Evolutionary conservation across 2,797 vertebrate species (phyloP).

Genomic region (Myotis findleyi): DNA sequence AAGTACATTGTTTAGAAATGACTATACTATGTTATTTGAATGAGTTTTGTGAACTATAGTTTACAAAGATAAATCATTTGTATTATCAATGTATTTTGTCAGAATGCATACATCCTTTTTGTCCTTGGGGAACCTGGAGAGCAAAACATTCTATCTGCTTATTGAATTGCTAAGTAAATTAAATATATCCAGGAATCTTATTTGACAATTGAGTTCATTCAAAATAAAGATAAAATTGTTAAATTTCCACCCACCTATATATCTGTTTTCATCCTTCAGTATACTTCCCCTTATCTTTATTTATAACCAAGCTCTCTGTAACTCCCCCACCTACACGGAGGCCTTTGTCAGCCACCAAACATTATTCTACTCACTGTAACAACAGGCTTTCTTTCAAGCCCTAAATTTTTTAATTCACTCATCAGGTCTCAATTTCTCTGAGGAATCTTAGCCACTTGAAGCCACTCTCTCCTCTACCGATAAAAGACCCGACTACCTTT

Average conservation of each 20-base stretch:
- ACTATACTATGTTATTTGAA: background rate
- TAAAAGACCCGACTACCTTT: background rate
- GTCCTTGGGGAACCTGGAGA: background rate
- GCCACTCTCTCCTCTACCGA: background rate
- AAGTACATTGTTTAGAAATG: slow-evolving; percentile 18
- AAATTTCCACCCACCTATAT: background rate
- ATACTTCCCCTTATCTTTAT: background rate
- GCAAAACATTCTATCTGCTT: background rate
- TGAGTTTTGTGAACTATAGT: background rate
- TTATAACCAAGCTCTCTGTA: background rate
- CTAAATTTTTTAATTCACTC: background rate
- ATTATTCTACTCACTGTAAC: background rate
- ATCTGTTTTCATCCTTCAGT: background rate
- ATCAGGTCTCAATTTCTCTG: background rate
- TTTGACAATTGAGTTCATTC: background rate
- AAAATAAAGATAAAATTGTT: background rate
- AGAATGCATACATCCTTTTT: background rate
- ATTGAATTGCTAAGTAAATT: background rate
- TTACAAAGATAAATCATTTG: slow-evolving; percentile 32
- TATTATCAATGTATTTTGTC: slow-evolving; percentile 8
- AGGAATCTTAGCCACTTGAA: background rate
- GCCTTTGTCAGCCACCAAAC: background rate
- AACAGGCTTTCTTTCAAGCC: background rate
- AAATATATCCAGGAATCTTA: slow-evolving; percentile 32
- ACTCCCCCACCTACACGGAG: background rate